Percentiles rank a stretch among this genome's conserved stretches.
phyloP scores from a whole-genome alignment of 1,140 invertebrate species.

The Cheumatopsyche charites region DNA sequence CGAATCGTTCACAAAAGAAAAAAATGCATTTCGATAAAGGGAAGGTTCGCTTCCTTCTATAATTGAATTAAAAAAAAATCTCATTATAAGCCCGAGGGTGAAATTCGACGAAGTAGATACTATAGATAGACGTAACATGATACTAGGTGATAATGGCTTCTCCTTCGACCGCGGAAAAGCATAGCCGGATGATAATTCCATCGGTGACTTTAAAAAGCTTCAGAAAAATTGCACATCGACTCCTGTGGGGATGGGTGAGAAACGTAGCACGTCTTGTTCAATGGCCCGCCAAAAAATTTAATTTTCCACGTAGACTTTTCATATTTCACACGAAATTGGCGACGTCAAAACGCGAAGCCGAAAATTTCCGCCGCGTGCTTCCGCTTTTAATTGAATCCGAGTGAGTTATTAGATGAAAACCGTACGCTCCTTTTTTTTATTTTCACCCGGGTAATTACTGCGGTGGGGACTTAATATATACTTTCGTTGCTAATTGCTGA shows the following conservation, averaged over 20 bases:
- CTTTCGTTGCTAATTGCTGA: too few species aligned
- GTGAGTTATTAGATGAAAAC: slow-evolving; percentile 17
- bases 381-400: slow-evolving; percentile 23
- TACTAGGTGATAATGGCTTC: slow-evolving; percentile 4
- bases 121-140: slow-evolving; percentile 10
- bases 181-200: not conserved
- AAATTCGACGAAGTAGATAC: not conserved
- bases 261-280: slow-evolving; percentile 8
- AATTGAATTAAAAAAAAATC: too few species aligned
- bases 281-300: slow-evolving; percentile 9
- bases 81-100: not conserved
- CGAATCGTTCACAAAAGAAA: too few species aligned
- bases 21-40: too few species aligned
- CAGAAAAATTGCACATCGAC: not conserved
- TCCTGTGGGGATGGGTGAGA: not conserved
- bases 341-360: slow-evolving; percentile 13
- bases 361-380: slow-evolving; percentile 18
- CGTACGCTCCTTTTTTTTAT: slow-evolving; percentile 4
- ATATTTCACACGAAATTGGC: slow-evolving; percentile 26
- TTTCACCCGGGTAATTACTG: slow-evolving; percentile 16
- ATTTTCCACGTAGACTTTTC: slow-evolving; percentile 25
- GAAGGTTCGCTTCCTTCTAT: too few species aligned
- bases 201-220: not conserved
- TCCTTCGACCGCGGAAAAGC: not conserved
- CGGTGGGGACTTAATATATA: not conserved